These are phyloP conservation scores for Dromaius novaehollandiae DNA, from an alignment of 2,113 vertebrate species.

Conservation along the genomic window DNA sequence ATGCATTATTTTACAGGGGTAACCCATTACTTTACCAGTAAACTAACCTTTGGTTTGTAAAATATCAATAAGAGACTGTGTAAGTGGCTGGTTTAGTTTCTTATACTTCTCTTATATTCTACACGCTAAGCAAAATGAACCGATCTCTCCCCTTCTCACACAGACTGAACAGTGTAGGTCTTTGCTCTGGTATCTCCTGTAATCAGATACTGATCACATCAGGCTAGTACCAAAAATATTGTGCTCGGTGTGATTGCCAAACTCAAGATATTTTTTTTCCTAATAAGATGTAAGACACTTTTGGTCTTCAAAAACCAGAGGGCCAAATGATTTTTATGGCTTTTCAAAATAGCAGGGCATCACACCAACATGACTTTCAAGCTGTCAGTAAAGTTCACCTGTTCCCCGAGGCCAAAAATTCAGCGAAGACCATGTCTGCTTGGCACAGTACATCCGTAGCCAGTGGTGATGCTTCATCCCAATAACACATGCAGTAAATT, in stretches of 20 bases:
- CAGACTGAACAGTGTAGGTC: rapidly evolving
- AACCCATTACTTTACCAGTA: not conserved
- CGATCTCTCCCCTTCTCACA: not conserved
- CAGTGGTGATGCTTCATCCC: not conserved
- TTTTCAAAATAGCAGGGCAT: too few relatives aligned
- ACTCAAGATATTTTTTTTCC: not conserved
- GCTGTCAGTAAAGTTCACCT: too few relatives aligned
- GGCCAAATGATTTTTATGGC: too few relatives aligned
- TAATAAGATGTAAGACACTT: too few relatives aligned
- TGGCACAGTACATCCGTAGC: too few relatives aligned
- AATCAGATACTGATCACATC: not conserved
- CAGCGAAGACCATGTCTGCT: too few relatives aligned
- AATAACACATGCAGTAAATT: not conserved
- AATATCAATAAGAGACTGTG: not conserved
- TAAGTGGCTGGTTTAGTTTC: not conserved
- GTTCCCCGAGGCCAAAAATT: too few relatives aligned
- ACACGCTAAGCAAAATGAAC: not conserved
- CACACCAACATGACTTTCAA: too few relatives aligned
- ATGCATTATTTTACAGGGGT: not conserved
- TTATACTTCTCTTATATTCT: not conserved
- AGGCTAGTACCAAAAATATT: not conserved
- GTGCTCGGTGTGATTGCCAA: not conserved
- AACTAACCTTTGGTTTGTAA: not conserved
- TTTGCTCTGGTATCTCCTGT: not conserved
- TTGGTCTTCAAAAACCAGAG: too few relatives aligned